Conservation (phyloP, 2,888 invertebrate genomes). For the Amphipyra tragopoginis region DNA sequence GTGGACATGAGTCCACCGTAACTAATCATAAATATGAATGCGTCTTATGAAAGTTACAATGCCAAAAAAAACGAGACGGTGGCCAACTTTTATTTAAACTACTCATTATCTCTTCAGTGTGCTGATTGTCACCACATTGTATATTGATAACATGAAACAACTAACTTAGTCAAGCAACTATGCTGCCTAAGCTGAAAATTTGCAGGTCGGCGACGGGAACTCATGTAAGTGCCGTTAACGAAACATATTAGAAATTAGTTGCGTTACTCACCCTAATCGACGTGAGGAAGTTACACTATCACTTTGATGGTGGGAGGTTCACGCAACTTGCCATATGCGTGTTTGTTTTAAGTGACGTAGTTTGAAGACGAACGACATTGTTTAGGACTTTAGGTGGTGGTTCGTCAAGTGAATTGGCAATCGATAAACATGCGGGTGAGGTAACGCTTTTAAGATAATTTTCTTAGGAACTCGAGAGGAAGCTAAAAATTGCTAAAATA, state of each 20-base stretch:
- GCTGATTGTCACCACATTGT: conserved; percentile 21
- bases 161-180: conserved; percentile 80
- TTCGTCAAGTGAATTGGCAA: conserved; percentile 22
- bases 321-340: conserved; percentile 60
- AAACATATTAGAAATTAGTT: conserved; percentile 87
- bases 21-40: no score
- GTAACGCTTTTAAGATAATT: neutral
- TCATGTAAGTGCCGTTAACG: conserved; percentile 84
- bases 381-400: conserved; percentile 37
- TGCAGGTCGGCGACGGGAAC: conserved; percentile 70
- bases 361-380: conserved; percentile 54
- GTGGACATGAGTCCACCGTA: no score
- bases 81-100: no score
- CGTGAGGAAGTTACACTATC: conserved; percentile 78
- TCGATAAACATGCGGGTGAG: neutral
- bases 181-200: conserved; percentile 78
- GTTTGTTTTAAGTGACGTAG: conserved; percentile 56
- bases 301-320: conserved; percentile 71
- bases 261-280: conserved; percentile 82
- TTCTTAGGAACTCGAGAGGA: no score
- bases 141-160: conserved; percentile 77
- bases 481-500: no score
- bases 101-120: conserved; percentile 11
- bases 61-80: no score
- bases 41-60: no score